Base-by-base conservation (phyloP, 2,113 vertebrate species). In the Chitala chitala region DNA sequence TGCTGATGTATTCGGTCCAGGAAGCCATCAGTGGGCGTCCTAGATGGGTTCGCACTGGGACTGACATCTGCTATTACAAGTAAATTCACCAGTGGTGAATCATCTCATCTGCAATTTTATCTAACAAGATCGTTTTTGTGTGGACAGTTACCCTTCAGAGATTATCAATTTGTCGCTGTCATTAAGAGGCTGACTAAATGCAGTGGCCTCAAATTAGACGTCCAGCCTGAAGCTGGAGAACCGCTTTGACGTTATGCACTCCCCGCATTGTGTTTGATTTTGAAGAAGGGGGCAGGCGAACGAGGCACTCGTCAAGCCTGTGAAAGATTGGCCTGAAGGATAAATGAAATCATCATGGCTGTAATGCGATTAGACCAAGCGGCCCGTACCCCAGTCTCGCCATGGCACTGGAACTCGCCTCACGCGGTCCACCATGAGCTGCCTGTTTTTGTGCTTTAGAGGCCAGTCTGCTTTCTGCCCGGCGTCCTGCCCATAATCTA, bases 51-150 rank as follows among this genome's bases (percentile, higher is more conserved):
- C 93, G 96, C 77, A 91, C 92, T 76, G 97, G 96, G 73, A 88
- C 89, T 58, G 96, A 99, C 83, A 95, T 98, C 88, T 99, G 96
- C 89, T 99, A 99, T 81, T 99, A 99, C 87, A 99, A 98, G 97
- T 98, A 91, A 86, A 93, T n/a, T n/a, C n/a, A n/a, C n/a, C n/a
- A n/a, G n/a, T n/a, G n/a, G n/a, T n/a, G n/a, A n/a, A n/a, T n/a
- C n/a, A n/a, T n/a, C n/a, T n/a, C n/a, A n/a, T n/a, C n/a, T n/a
- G n/a, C n/a, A n/a, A n/a, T n/a, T n/a, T n/a, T n/a, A n/a, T n/a
- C n/a, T n/a, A n/a, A n/a, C n/a, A n/a, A n/a, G n/a, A n/a, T n/a
- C n/a, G n/a, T n/a, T n/a, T n/a, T n/a, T n/a, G n/a, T n/a, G n/a
- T n/a, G n/a, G n/a, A n/a, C n/a, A n/a, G n/a, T n/a, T n/a, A n/a